phyloP scores from a whole-genome alignment of 2,113 vertebrate species.

The Sprattus sprattus region DNA sequence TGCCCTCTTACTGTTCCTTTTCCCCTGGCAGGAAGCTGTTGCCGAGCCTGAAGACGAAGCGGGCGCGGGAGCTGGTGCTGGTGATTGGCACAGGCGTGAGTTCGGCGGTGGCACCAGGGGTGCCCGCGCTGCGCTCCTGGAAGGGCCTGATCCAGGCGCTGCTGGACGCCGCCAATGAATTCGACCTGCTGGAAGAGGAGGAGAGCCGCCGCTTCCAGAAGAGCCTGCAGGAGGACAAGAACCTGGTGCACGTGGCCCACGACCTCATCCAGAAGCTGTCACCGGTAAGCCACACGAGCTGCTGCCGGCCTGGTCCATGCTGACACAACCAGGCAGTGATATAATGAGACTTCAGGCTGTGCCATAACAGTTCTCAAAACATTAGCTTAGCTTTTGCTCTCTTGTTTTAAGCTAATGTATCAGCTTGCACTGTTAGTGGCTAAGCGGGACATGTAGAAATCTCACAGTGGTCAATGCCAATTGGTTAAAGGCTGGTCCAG shows the following conservation, averaged over 20 bases:
- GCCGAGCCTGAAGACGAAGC: constrained; percentile 93
- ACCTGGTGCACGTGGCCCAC: constrained; percentile 92
- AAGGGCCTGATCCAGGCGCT: constrained; percentile 93
- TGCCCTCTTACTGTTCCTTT: constrained; percentile 47
- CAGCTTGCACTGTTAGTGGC: too few species aligned
- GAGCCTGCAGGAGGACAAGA: constrained; percentile 91
- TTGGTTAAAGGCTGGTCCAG: too few species aligned
- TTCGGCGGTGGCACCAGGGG: constrained; percentile 90
- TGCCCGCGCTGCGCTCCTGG: constrained; percentile 92
- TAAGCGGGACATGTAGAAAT: too few species aligned
- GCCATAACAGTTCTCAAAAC: too few species aligned
- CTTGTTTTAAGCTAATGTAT: too few species aligned
- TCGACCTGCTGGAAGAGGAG: constrained; percentile 92
- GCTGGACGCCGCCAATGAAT: constrained; percentile 90
- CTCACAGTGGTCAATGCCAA: too few species aligned
- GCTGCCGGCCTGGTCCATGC: too few species aligned
- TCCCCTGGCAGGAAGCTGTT: constrained; percentile 83
- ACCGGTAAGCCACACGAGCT: constrained; percentile 75
- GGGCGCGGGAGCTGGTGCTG: constrained; percentile 86
- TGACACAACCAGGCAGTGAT: too few species aligned
- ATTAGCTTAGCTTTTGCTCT: too few species aligned
- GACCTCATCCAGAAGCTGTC: constrained; percentile 98
- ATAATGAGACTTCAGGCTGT: too few species aligned
- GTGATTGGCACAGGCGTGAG: constrained; percentile 95
- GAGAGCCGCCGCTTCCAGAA: constrained; percentile 90